Evolutionary conservation across 2,888 invertebrate genomes (phyloP).

Genomic region (Parochlus steinenii): DNA sequence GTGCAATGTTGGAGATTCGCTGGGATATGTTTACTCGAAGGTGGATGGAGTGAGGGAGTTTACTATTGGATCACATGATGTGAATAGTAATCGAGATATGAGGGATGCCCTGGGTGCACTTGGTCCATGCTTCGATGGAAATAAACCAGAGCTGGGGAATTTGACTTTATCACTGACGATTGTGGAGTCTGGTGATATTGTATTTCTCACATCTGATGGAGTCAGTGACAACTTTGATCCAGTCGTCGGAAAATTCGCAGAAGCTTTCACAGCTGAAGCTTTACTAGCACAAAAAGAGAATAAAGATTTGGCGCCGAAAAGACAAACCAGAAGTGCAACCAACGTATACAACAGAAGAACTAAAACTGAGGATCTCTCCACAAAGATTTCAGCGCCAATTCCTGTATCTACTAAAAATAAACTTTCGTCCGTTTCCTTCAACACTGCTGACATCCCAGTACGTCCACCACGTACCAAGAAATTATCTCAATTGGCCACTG

Average conservation of each 20-base stretch:
- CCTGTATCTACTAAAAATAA: not conserved
- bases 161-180: conserved; percentile 70
- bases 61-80: conserved; percentile 65
- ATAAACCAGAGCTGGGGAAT: conserved; percentile 72
- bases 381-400: conserved; percentile 1
- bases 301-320: conserved; percentile 22
- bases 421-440: conserved; percentile 6
- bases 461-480: conserved; percentile 21
- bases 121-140: conserved; percentile 73
- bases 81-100: conserved; percentile 55
- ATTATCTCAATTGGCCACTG: conserved; percentile 7
- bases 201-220: conserved; percentile 79
- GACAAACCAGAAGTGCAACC: conserved; percentile 28
- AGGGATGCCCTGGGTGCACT: conserved; percentile 75
- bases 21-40: conserved; percentile 71
- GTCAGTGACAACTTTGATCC: conserved; percentile 85
- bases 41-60: conserved; percentile 66
- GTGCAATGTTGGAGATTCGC: conserved; percentile 77
- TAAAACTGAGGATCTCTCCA: conserved; percentile 14
- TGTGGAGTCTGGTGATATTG: conserved; percentile 62
- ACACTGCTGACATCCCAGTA: conserved; percentile 15
- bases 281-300: conserved; percentile 18
- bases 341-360: conserved; percentile 22
- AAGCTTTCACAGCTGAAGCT: conserved; percentile 29
- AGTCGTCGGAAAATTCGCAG: conserved; percentile 74